phyloP scores from a whole-genome alignment of 2,888 invertebrate species.

The Aleiodes leptofemur region DNA sequence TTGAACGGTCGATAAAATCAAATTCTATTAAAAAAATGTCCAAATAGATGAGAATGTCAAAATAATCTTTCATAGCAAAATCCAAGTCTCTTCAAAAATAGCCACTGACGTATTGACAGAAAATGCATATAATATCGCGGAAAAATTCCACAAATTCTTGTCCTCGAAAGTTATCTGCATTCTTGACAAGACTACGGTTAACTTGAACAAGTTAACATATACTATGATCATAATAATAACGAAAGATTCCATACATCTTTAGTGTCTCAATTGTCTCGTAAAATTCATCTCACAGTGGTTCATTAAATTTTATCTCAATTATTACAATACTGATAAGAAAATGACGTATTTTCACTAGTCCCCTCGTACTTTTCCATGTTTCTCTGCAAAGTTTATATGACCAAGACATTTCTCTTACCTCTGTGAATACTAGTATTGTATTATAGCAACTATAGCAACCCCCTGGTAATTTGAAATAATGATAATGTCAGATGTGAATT shows the following conservation, averaged over 20 bases:
- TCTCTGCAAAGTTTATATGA: neutral
- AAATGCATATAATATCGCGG: no score
- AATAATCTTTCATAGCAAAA: no score
- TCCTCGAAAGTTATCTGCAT: no score
- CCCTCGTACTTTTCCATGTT: neutral
- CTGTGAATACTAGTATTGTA: slow-evolving; percentile 12
- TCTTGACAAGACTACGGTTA: no score
- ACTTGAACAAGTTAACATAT: no score
- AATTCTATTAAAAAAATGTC: no score
- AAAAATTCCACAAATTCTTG: no score
- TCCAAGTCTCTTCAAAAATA: no score
- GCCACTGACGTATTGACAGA: no score
- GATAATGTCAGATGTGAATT: slow-evolving; percentile 17
- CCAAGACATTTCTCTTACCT: neutral
- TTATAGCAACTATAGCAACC: neutral
- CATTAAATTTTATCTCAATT: slow-evolving; percentile 20
- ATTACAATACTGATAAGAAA: slow-evolving; percentile 13
- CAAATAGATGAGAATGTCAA: no score
- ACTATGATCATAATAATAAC: no score
- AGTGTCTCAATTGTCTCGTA: slow-evolving; percentile 7
- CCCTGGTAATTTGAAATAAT: slow-evolving; percentile 1
- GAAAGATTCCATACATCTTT: neutral
- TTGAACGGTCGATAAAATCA: no score
- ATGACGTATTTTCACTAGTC: slow-evolving; percentile 9
- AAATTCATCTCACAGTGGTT: neutral